Conservation (phyloP, 2,113 vertebrate genomes). For the Rousettus leschenaultii region DNA sequence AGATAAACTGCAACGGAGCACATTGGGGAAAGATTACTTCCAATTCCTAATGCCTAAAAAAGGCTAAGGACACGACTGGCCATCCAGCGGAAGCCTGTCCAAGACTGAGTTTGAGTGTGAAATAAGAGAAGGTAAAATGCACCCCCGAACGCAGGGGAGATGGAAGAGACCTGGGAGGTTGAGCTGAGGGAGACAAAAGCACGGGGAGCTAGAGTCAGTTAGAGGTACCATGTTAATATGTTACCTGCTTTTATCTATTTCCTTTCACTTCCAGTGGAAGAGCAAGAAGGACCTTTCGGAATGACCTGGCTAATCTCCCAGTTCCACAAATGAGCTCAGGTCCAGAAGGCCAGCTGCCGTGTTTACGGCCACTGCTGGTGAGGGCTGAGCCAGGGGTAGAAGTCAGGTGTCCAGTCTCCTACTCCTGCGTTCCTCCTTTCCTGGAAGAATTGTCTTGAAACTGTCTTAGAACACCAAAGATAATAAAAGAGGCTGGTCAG, state of each 20-base stretch:
- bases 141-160: neutral
- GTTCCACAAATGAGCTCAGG: neutral
- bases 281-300: neutral
- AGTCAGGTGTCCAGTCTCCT: neutral
- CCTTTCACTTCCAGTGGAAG: neutral
- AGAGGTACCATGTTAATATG: neutral
- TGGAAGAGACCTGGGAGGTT: neutral
- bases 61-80: neutral
- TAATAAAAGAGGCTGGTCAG: neutral
- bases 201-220: neutral
- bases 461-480: rapidly evolving
- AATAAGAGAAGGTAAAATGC: neutral
- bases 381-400: neutral
- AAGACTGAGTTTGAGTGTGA: neutral
- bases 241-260: neutral
- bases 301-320: neutral
- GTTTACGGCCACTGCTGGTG: neutral
- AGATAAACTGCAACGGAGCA: neutral
- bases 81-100: slow-evolving; percentile 18
- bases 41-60: slow-evolving; percentile 21
- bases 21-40: slow-evolving; percentile 30
- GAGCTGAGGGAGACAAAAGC: neutral
- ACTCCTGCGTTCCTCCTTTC: too few species aligned
- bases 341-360: neutral
- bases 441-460: too few species aligned